Conservation (phyloP, 2,113 vertebrate genomes). For the Thalassoma bifasciatum region DNA sequence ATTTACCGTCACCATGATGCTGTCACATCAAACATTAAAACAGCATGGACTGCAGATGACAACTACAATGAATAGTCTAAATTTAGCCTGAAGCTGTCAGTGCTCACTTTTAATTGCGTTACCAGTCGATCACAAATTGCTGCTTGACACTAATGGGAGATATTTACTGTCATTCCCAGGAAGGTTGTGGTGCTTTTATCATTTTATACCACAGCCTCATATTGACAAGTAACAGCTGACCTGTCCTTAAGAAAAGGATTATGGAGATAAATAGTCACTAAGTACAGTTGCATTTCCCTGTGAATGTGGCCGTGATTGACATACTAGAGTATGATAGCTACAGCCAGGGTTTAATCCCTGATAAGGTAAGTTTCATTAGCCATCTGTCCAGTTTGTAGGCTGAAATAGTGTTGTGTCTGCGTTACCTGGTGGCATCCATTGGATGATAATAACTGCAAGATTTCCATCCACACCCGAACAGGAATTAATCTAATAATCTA, state of each 20-base stretch:
- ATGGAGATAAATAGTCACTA: conserved; percentile 78
- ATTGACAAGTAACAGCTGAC: conserved; percentile 79
- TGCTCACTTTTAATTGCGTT: conserved; percentile 73
- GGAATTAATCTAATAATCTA: conserved; percentile 74
- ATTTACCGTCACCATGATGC: conserved; percentile 64
- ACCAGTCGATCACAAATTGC: conserved; percentile 74
- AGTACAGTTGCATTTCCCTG: conserved; percentile 65
- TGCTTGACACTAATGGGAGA: conserved; percentile 60
- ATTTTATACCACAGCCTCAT: conserved; percentile 60
- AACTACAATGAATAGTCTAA: conserved; percentile 69
- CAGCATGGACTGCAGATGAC: conserved; percentile 51
- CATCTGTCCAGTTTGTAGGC: conserved; percentile 72
- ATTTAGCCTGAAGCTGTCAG: conserved; percentile 77
- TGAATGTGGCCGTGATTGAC: conserved; percentile 70
- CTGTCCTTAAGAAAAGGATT: conserved; percentile 72
- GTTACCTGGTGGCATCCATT: conserved; percentile 46
- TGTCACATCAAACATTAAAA: conserved; percentile 73
- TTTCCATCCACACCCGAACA: conserved; percentile 59
- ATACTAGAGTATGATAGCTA: conserved; percentile 70
- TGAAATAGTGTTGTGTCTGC: conserved; percentile 58
- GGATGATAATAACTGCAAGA: conserved; percentile 60
- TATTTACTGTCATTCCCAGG: conserved; percentile 72
- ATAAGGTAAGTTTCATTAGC: conserved; percentile 81
- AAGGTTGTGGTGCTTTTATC: conserved; percentile 67
- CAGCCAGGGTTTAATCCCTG: conserved; percentile 76